Evolutionary conservation across 2,113 vertebrate species (phyloP).

Genomic region (Pheucticus melanocephalus): DNA sequence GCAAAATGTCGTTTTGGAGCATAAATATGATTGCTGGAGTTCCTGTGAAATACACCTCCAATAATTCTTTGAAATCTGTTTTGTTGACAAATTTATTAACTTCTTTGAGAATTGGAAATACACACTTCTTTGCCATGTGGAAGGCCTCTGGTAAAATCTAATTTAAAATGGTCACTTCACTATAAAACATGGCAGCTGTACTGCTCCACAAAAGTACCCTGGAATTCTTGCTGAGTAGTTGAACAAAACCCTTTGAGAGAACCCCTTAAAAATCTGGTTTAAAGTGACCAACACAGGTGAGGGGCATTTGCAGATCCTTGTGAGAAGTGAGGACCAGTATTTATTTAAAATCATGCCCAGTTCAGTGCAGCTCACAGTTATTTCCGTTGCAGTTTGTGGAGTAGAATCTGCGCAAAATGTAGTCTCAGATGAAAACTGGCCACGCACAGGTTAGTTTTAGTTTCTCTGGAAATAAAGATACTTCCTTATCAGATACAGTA

Average conservation of each 20-base stretch:
- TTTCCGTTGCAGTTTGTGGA: not conserved
- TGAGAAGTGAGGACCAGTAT: not conserved
- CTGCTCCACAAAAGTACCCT: not conserved
- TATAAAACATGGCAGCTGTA: not conserved
- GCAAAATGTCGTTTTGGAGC: slow-evolving; percentile 11
- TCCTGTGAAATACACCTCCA: not conserved
- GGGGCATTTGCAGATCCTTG: not conserved
- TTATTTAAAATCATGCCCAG: not conserved
- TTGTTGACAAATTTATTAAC: not conserved
- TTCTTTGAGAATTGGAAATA: not conserved
- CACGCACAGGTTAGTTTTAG: not conserved
- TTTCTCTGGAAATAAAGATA: not conserved
- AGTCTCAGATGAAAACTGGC: not conserved
- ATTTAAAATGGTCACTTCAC: not conserved
- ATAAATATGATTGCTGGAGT: not conserved
- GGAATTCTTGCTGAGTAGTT: not conserved
- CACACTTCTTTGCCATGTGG: not conserved
- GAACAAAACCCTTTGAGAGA: not conserved
- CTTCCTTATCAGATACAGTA: not conserved
- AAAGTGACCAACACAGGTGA: not conserved
- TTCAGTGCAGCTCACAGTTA: not conserved
- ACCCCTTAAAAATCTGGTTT: not conserved
- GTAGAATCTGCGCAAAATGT: not conserved
- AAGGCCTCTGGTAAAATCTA: not conserved
- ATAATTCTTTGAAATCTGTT: not conserved